Percentiles rank a stretch among this genome's conserved stretches.
Conservation (phyloP, 2,888 invertebrate species). For the Elysia crispata region DNA sequence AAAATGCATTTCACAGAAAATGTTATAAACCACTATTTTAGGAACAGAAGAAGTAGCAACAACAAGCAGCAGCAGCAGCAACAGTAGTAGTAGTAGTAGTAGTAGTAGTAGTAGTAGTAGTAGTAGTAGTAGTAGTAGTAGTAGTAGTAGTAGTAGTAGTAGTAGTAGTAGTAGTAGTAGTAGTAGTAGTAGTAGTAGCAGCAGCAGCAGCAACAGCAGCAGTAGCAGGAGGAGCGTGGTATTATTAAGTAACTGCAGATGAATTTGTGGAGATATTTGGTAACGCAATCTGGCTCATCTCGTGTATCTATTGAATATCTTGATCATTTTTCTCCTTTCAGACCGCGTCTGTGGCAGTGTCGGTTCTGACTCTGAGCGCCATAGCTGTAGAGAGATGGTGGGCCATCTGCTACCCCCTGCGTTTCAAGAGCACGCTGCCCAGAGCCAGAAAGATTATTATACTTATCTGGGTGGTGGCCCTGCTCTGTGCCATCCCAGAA, state of each 20-base stretch:
- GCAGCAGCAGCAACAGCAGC: background rate
- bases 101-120: background rate
- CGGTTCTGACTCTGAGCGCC: constrained; percentile 92
- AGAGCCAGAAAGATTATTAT: constrained; percentile 89
- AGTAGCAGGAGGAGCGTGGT: background rate
- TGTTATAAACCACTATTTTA: too few species aligned
- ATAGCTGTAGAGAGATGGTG: constrained; percentile 96
- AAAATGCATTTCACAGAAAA: too few species aligned
- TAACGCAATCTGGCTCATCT: too few species aligned
- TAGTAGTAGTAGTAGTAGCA: background rate
- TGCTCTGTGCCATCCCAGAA: constrained; percentile 76
- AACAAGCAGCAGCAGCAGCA: too few species aligned
- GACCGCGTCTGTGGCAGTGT: constrained; percentile 95
- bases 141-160: background rate
- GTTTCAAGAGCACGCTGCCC: constrained; percentile 90
- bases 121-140: background rate
- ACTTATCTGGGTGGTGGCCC: constrained; percentile 88
- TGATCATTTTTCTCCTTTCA: constrained; percentile 77
- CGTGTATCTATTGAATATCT: too few species aligned
- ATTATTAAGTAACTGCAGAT: background rate
- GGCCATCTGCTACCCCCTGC: constrained; percentile 93
- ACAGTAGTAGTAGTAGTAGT: background rate
- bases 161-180: background rate
- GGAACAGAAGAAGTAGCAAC: too few species aligned
- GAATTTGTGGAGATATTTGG: too few species aligned